Evolutionary conservation across 2,113 vertebrate species (phyloP), one percentile per base, ranked within the genome.

Genomic region (Aphyosemion australe): DNA sequence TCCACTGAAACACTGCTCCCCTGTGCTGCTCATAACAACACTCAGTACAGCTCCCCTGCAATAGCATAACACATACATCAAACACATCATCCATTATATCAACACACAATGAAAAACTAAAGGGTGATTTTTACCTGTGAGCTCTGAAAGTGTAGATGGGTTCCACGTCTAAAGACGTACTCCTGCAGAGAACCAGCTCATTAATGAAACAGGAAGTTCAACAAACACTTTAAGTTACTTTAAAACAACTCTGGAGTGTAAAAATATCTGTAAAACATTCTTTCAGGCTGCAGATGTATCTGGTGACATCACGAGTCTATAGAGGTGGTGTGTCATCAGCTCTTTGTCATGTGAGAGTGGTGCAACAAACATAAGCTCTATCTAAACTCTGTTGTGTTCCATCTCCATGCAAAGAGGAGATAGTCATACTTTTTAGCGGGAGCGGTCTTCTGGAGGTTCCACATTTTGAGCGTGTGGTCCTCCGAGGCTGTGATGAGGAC

Each of bases 141-240:
- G 96, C 97, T 79, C 97, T 95, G 91, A 99, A 99, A 0, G 97
- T 99, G 87, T 99, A 99, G 87, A 99, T 98, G 2, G 97, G 97
- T 75, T 99, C 97, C 81, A 99, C 96, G 53, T 99, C 97, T 78
- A 99, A 93, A 74, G 97, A 96, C 1, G 97, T 87, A 83, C 96
- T 98, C 94, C 97, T 99, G 87, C 80, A 42, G 20, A 91, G 11
- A 87, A 41, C 84, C 1, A n/a, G 3, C 20, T 64, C 1, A n/a
- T 69, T 68, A 66, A 43, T 55, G 1, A 32, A 32, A 32, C 32
- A 32, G 32, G 32, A 37, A 10, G 26, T 26, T 26, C 26, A 26
- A 26, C 26, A 26, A 26, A 26, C 34, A 37, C 9, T 37, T 8
- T 37, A 10, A 37, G 34, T 37, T 8, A 1, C 34, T 37, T 37